Percentiles rank a stretch among this genome's conserved stretches.
Evolutionary conservation across 1,140 invertebrate species (phyloP).

Genomic region (Rhagoletis pomonella): DNA sequence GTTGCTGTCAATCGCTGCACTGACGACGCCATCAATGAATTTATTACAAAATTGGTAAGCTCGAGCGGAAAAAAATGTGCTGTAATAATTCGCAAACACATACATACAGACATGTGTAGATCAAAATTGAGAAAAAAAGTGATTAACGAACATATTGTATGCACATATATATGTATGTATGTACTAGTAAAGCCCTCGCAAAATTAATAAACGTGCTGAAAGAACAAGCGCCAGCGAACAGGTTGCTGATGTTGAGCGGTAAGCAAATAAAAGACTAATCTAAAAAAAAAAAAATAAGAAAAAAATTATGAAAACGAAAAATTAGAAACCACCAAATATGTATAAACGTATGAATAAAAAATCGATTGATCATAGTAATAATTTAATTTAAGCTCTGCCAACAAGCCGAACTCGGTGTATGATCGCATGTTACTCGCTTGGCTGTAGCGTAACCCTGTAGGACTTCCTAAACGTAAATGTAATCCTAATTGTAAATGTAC

Average conservation of each 20-base stretch:
- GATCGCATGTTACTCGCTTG: no score
- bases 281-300: not conserved
- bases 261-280: not conserved
- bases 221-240: slow-evolving; percentile 39
- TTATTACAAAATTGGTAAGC: not conserved
- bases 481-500: no score
- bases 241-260: slow-evolving; percentile 5
- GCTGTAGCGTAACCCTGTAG: not conserved
- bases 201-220: not conserved
- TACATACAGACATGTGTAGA: not conserved
- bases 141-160: slow-evolving; percentile 38
- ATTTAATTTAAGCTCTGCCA: slow-evolving; percentile 32
- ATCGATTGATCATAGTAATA: slow-evolving; percentile 47
- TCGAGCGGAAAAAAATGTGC: not conserved
- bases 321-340: no score
- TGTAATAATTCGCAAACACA: not conserved
- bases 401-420: not conserved
- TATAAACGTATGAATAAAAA: not conserved
- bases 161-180: not conserved
- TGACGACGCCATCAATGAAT: not conserved
- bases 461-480: not conserved
- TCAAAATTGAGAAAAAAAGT: not conserved
- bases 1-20: not conserved
- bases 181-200: not conserved
- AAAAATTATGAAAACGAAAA: not conserved